Evolutionary conservation across 2,797 vertebrate species (phyloP), one percentile per base, ranked within the genome.

Genomic region (Acipenser oxyrinchus): DNA sequence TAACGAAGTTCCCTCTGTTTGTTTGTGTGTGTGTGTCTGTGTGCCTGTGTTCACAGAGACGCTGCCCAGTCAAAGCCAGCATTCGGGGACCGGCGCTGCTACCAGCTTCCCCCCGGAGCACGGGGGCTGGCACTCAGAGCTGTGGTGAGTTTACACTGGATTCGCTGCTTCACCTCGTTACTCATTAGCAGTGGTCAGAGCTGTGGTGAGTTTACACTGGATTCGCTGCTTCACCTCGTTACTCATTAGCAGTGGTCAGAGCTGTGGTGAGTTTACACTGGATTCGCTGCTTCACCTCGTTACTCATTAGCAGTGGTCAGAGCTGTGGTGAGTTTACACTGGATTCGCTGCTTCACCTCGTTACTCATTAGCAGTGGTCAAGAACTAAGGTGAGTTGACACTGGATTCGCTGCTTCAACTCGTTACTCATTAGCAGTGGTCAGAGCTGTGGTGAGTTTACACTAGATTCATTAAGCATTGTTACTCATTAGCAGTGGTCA

Each of bases 61-160:
- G 96, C 97, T 0, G 97, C 95, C 0, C 90, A 92, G 68, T 99
- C 97, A 49, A 98, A 95, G 75, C 97, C 97, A 0, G 95, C 95
- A 0, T 99, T 97, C 0, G 97, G 97, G 66, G 95, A 99, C 80
- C 82, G 97, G 48, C 86, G 91, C 60, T 98, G 97, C 77, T 99
- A 99, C 77, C 97, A 99, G 81, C 89, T 99, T 69, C 97, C 97
- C 0, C 93, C 95, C 0, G 97, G 96, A 0, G 94, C 97, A 0
- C 82, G 92, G 60, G 96, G 97, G 13, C 84, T 99, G 70, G 96
- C 96, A 3, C 49, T 92, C 9, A 88, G 96, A 0, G 96, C 97
- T 0, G 95, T 95, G 91, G 97, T 99, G 71, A 85, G 92, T 76
- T 9, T 9, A 51, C 15, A 18, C 15, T 18, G 15, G 15, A 18